Evolutionary conservation across 1,140 invertebrate genomes (phyloP), one percentile per base, ranked within the genome.

Genomic region (Andricus grossulariae): DNA sequence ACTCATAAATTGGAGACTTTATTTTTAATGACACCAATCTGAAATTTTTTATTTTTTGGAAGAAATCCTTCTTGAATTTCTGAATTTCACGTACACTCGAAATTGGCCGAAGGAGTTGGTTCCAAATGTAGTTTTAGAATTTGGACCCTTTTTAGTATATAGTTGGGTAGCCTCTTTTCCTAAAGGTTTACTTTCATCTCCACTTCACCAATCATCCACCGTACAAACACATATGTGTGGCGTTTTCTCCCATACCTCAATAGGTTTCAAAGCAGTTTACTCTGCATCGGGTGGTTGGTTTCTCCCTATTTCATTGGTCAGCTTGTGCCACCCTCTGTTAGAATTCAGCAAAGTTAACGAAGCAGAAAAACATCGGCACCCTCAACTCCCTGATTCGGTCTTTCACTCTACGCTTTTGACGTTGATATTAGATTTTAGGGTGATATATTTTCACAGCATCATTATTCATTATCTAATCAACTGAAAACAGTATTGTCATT

Each of bases 221-320:
- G 2, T 66, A 66, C 60, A 45, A 45, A 45, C 16, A 66, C 25
- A 66, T 32, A 21, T 55, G 25, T 66, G 32, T 45, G 16, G 57
- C 19, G 21, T 60, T 60, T 60, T 66, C 25, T 66, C 60, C 0
- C 13, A 66, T n/a, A 39, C 15, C n/a, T 66, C 15, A 66, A 66
- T 39, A 66, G 60, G n/a, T 66, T 66, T 10, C 15, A 66, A 66
- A 66, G 32, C 60, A 66, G 60, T 66, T 66, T 66, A 66, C 60
- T 66, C 25, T 66, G 25, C 60, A 39, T 66, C 32, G 15, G n/a
- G 16, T 25, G 60, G 32, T 15, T 66, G 12, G 32, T 45, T 66
- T 66, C 60, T 13, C 13, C 39, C 60, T 39, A 32, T 66, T 66
- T 66, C 16, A 66, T 66, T 66, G 60, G 60, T 66, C 60, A 66